Evolutionary conservation across 2,113 vertebrate species (phyloP).

Genomic region (Cyrtonyx montezumae): DNA sequence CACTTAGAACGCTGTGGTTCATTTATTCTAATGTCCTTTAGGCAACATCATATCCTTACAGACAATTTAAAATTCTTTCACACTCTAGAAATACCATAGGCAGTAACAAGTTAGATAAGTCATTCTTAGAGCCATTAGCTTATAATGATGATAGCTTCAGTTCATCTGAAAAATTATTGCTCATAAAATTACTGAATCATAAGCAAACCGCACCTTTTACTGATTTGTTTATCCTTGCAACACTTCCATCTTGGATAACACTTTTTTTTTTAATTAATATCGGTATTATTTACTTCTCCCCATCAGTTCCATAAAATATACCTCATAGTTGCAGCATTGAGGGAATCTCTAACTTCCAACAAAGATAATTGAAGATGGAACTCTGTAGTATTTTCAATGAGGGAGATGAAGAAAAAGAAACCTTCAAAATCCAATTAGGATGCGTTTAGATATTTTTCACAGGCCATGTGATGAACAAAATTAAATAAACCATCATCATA

Average conservation of each 20-base stretch:
- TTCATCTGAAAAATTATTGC: slow-evolving; percentile 65
- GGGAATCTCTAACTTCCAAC: slow-evolving; percentile 18
- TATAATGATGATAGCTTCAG: slow-evolving; percentile 60
- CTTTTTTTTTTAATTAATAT: slow-evolving; percentile 32
- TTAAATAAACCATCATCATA: background rate
- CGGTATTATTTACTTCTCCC: slow-evolving; percentile 32
- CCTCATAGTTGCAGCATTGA: slow-evolving; percentile 18
- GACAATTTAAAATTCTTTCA: slow-evolving; percentile 62
- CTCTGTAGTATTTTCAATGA: background rate
- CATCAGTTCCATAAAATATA: slow-evolving; percentile 25
- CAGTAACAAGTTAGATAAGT: slow-evolving; percentile 56
- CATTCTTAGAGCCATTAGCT: slow-evolving; percentile 64
- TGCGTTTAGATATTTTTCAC: background rate
- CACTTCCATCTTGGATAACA: slow-evolving; percentile 12
- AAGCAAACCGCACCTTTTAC: slow-evolving; percentile 44
- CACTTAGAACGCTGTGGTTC: slow-evolving; percentile 39
- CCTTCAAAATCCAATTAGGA: background rate
- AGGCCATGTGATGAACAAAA: background rate
- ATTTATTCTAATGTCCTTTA: slow-evolving; percentile 46
- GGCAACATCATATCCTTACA: slow-evolving; percentile 20
- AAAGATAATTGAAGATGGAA: background rate
- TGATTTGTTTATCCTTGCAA: slow-evolving; percentile 55
- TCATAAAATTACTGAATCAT: slow-evolving; percentile 65
- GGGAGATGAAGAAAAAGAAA: background rate
- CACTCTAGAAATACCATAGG: slow-evolving; percentile 47